Base-by-base conservation (phyloP, 2,888 invertebrate genomes). In the Abscondita cerata region DNA sequence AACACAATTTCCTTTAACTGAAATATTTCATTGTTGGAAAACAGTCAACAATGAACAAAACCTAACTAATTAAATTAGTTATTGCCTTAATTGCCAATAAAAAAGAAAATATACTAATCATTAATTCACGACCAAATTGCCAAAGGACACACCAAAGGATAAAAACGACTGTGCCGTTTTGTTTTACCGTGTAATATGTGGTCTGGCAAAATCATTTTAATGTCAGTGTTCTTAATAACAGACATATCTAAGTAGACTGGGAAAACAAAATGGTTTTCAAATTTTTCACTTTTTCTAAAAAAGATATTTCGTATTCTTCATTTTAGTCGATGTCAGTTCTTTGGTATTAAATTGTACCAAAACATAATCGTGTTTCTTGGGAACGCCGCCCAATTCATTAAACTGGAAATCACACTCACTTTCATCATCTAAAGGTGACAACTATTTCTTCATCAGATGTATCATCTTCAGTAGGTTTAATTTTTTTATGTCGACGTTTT, bases 401-500 rank as follows among this genome's bases (percentile, higher is more conserved):
- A n/a, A n/a, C n/a, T n/a, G n/a, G n/a, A n/a, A n/a, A n/a, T n/a
- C n/a, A n/a, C n/a, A n/a, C n/a, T n/a, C n/a, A n/a, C n/a, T n/a
- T n/a, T 31, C 31, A 31, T 31, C 31, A 6, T 31, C 9, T 31
- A 9, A 31, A 31, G 4, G 9, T 31, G 31, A 31, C 31, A 38
- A 38, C 12, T n/a, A 38, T 38, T 38, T 38, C 38, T 38, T 38
- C 38, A n/a, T 38, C n/a, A n/a, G n/a, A n/a, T n/a, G n/a, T n/a
- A n/a, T n/a, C n/a, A n/a, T n/a, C n/a, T n/a, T n/a, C n/a, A 38
- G 8, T 38, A 38, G 8, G 8, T n/a, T n/a, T 12, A 38, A 4
- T 33, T 38, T 12, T 38, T 38, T 38, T 6, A 4, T 12, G 12
- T n/a, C 38, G 4, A n/a, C 38, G 6, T 38, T 38, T 31, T 31